Conservation (phyloP, 1,140 invertebrate genomes). For the Lithobius niger region DNA sequence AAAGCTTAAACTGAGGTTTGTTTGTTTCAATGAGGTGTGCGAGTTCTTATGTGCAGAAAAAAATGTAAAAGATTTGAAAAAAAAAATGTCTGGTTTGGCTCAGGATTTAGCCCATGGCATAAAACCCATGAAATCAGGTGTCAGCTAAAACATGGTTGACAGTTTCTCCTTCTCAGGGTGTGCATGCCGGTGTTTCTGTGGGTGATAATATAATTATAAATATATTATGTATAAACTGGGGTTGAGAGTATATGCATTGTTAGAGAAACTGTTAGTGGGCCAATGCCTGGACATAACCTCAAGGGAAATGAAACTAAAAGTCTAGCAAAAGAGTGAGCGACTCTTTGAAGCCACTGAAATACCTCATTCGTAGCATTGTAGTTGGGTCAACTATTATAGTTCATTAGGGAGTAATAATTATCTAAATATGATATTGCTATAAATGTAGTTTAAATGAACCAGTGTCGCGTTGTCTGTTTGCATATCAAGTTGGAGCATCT, state of each 20-base stretch:
- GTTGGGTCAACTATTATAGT: not conserved
- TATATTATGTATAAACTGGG: not conserved
- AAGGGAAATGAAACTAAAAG: too few species aligned
- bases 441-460: not conserved
- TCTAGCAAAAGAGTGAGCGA: not conserved
- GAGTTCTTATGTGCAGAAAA: not conserved
- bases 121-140: not conserved
- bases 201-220: not conserved
- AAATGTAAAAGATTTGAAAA: not conserved
- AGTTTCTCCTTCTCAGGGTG: slow-evolving; percentile 1
- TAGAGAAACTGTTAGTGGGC: slow-evolving; percentile 6
- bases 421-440: slow-evolving; percentile 3
- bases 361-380: slow-evolving; percentile 5
- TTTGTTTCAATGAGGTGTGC: not conserved
- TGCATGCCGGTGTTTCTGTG: slow-evolving; percentile 5
- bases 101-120: not conserved
- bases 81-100: too few species aligned
- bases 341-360: slow-evolving; percentile 2
- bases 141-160: not conserved
- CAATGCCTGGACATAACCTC: not conserved
- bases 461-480: slow-evolving; percentile 3
- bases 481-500: slow-evolving; percentile 2
- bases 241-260: slow-evolving; percentile 6
- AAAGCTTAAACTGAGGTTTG: too few species aligned
- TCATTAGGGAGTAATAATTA: not conserved